A percentile compares a stretch with the other conserved stretches of the same genome.
phyloP scores from a whole-genome alignment of 2,888 invertebrate genomes.

The Gymnocheta viridis region DNA sequence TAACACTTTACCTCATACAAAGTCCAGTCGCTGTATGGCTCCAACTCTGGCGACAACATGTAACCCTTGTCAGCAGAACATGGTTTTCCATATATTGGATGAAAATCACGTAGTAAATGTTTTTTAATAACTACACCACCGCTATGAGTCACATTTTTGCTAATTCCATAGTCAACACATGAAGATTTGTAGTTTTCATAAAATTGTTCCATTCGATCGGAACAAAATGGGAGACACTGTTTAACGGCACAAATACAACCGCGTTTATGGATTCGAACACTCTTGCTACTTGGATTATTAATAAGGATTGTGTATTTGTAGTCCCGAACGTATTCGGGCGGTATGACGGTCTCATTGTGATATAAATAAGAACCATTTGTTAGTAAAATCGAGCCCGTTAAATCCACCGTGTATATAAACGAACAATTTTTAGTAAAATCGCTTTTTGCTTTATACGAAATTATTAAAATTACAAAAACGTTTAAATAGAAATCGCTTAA shows the following conservation, averaged over 20 bases:
- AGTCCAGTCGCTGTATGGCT: conserved; percentile 29
- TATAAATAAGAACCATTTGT: conserved; percentile 52
- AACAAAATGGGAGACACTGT: conserved; percentile 46
- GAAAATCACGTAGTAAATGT: conserved; percentile 46
- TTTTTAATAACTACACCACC: neutral
- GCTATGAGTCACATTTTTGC: conserved; percentile 13
- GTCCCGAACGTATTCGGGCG: conserved; percentile 7
- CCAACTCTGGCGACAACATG: conserved; percentile 33
- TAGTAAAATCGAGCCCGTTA: neutral
- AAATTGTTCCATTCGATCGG: conserved; percentile 4
- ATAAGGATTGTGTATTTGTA: conserved; percentile 27
- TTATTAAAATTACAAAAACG: neutral
- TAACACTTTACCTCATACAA: conserved; percentile 55
- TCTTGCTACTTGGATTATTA: neutral
- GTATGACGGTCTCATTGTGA: conserved; percentile 30
- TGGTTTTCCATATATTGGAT: conserved; percentile 16
- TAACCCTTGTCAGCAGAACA: conserved; percentile 22
- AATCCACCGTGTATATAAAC: conserved; percentile 26
- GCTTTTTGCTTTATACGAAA: neutral
- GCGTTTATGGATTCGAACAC: conserved; percentile 24
- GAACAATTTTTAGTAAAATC: conserved; percentile 21
- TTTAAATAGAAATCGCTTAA: neutral
- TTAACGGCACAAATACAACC: conserved; percentile 54
- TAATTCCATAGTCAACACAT: conserved; percentile 8
- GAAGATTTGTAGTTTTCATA: conserved; percentile 25